Base-by-base conservation (phyloP, 2,888 invertebrate species). In the Oxytorus armatus region DNA sequence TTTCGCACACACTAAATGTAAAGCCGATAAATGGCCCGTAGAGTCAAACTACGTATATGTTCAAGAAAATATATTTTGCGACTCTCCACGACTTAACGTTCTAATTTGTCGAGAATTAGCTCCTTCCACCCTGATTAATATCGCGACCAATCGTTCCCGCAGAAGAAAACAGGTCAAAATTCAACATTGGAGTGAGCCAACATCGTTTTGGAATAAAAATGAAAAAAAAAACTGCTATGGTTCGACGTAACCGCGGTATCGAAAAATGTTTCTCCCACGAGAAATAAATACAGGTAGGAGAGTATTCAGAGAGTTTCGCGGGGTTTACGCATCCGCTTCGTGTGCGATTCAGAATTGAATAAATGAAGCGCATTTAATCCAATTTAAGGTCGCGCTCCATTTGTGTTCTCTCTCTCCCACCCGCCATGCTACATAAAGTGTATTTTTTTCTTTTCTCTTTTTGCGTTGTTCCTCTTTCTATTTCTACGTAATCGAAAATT, bases 401-500 rank as follows among this genome's bases (percentile, higher is more conserved):
- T 72, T 57, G 53, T 47, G 23, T 75, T 42, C 70, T 44, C 61
- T 51, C 16, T 25, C 1, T 8, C 18, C 16, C 0, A 25, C 23
- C 10, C 39, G 18, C 0, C 59, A 18, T 44, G 18, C 53, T 29
- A 36, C 29, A 36, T 3, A 3, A 4, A 3, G 57, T 36, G 23
- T 49, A 55, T 72, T 51, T 79, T 49, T 59, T 63, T 51, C 75
- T 49, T 59, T 63, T 53, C 33, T 68, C 47, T 29, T 63, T 61
- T 63, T 33, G 25, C 73, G 42, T 77, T 70, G 69, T 57, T 70
- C 36, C 69, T 69, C 65, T 74, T 69, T 77, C 77, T 79, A 73
- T 77, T 77, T 51, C 33, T 70, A 53, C 69, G 69, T 79, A 82
- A 79, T 79, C 70, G 79, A 74, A 82, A 79, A 76, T 79, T 79